Evolutionary conservation across 2,113 vertebrate genomes (phyloP).

Genomic region (zebrafish (Danio rerio)): DNA sequence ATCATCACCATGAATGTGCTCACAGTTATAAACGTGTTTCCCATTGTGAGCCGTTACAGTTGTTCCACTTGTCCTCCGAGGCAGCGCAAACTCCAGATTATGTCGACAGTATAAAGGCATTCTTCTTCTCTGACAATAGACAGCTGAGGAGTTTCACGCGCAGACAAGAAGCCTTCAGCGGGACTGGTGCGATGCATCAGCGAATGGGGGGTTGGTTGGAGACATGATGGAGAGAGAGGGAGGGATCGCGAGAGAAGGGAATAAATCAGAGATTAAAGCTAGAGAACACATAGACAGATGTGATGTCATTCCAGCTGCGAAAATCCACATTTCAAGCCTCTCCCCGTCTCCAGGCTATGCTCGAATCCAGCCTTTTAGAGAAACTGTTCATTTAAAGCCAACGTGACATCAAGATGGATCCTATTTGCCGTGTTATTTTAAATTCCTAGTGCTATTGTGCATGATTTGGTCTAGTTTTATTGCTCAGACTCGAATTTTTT

Average conservation of each 20-base stretch:
- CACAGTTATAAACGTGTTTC: background rate
- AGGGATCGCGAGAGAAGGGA: conserved; percentile 14
- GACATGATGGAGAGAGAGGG: background rate
- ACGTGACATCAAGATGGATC: background rate
- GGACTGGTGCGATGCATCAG: conserved; percentile 16
- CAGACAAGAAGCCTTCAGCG: conserved; percentile 33
- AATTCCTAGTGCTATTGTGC: background rate
- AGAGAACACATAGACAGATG: conserved; percentile 43
- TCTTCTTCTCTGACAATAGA: conserved; percentile 40
- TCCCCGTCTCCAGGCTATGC: background rate
- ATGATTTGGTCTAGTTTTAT: background rate
- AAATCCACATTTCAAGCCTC: conserved; percentile 9
- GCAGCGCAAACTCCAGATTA: conserved; percentile 1
- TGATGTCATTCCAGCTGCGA: conserved; percentile 45
- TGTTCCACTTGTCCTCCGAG: background rate
- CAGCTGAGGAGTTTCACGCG: conserved; percentile 35
- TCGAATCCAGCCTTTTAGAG: conserved; percentile 5
- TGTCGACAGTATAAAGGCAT: conserved; percentile 33
- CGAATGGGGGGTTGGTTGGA: conserved; percentile 10
- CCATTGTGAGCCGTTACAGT: conserved; percentile 14
- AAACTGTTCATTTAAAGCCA: background rate
- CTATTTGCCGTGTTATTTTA: background rate
- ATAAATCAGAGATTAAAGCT: conserved; percentile 42
- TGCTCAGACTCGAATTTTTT: background rate
- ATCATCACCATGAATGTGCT: too few species aligned